A percentile compares a stretch with the other conserved stretches of the same genome.
Conservation (phyloP, 2,797 vertebrate genomes). For the Sebastes steindachneri region DNA sequence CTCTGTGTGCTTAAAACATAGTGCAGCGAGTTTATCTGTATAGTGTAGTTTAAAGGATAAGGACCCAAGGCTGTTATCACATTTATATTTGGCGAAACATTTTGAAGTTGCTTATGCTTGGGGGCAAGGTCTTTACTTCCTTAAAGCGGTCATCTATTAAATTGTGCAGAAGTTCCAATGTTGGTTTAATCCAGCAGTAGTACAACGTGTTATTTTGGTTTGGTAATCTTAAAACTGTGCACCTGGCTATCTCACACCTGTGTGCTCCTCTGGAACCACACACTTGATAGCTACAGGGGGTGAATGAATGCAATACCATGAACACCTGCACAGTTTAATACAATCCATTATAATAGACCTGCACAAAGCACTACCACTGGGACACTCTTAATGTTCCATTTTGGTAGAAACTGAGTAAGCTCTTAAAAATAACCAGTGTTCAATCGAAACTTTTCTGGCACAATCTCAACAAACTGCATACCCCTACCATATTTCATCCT, state of each 20-base stretch:
- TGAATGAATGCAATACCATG: not conserved
- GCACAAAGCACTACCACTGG: not conserved
- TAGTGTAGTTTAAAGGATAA: conserved; percentile 25
- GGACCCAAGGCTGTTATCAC: not conserved
- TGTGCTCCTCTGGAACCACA: not conserved
- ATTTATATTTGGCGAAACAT: not conserved
- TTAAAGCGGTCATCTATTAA: not conserved
- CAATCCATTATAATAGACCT: not conserved
- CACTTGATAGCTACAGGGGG: not conserved
- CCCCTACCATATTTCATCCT: not conserved
- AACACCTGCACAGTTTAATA: not conserved
- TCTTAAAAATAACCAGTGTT: not conserved
- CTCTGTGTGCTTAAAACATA: conserved; percentile 2
- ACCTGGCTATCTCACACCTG: not conserved
- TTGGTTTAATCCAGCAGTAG: not conserved
- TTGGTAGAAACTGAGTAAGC: not conserved
- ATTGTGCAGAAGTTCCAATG: not conserved
- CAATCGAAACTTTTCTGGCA: not conserved
- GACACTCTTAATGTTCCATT: not conserved
- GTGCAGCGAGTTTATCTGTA: not conserved
- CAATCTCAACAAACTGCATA: not conserved
- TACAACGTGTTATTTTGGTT: not conserved
- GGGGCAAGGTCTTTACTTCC: not conserved
- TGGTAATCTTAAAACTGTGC: no score
- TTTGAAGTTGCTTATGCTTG: not conserved